phyloP scores from a whole-genome alignment of 2,797 vertebrate genomes.

The Acrossocheilus wenchowensis region DNA sequence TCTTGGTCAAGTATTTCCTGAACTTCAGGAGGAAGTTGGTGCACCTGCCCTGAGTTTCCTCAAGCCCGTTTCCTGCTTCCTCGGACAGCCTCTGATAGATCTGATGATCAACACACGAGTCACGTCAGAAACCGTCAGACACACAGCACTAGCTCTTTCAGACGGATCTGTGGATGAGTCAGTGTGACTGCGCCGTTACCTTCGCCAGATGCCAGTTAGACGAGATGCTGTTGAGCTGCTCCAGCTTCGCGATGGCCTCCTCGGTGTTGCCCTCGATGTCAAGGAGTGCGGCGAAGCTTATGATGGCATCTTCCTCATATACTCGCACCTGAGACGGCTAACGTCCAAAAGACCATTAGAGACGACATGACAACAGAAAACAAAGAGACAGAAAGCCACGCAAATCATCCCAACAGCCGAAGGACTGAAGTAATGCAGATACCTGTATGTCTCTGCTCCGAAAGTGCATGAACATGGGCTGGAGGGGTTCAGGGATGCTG shows the following conservation, averaged over 20 bases:
- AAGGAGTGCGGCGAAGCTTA: conserved; percentile 86
- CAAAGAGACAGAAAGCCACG: background rate
- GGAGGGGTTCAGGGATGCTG: conserved; percentile 90
- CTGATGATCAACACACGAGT: conserved; percentile 67
- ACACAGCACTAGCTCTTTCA: background rate
- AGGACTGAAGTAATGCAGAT: background rate
- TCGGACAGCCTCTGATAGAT: conserved; percentile 94
- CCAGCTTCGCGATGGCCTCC: conserved; percentile 89
- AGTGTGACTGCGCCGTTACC: conserved; percentile 69
- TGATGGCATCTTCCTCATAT: conserved; percentile 86
- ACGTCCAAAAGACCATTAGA: conserved; percentile 8
- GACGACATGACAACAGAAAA: background rate
- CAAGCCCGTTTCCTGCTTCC: conserved; percentile 87
- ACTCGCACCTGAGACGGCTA: conserved; percentile 83
- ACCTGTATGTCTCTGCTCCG: conserved; percentile 92
- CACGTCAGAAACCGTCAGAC: background rate
- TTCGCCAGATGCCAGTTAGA: conserved; percentile 93
- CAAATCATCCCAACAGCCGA: background rate
- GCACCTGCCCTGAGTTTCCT: conserved; percentile 90
- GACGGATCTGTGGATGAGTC: background rate
- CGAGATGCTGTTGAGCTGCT: conserved; percentile 87
- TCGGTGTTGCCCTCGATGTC: conserved; percentile 93
- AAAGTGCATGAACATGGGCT: conserved; percentile 95
- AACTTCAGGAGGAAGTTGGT: conserved; percentile 85
- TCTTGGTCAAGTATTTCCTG: conserved; percentile 86